These are phyloP conservation scores for Argopecten irradians DNA, from an alignment of 1,140 invertebrate species.

Conservation along the genomic window DNA sequence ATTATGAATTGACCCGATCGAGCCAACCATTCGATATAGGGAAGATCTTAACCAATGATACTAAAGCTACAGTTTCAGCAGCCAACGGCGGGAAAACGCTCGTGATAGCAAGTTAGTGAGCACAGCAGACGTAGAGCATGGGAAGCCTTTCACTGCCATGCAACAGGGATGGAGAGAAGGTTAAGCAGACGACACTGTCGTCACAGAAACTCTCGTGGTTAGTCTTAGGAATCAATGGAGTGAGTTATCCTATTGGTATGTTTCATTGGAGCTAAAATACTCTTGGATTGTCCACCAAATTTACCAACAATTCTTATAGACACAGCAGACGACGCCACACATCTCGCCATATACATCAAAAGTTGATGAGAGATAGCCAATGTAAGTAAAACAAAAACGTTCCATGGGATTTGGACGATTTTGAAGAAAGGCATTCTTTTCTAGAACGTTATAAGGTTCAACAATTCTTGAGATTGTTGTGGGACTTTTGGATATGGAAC, in stretches of 20 bases:
- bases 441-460: background rate
- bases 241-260: background rate
- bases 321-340: conserved; percentile 4
- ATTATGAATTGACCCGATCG: background rate
- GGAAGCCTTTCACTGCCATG: background rate
- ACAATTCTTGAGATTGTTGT: conserved; percentile 2
- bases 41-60: background rate
- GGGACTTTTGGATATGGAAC: background rate
- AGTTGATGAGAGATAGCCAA: background rate
- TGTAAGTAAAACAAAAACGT: conserved; percentile 3
- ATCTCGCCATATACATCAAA: background rate
- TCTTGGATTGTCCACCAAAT: background rate
- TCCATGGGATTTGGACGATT: conserved; percentile 15
- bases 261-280: conserved; percentile 6
- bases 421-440: background rate
- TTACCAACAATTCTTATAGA: background rate
- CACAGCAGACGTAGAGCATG: background rate
- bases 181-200: background rate
- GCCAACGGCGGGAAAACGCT: background rate
- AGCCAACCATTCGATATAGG: conserved; percentile 2
- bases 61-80: background rate
- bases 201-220: background rate
- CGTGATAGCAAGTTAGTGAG: background rate
- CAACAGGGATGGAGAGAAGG: background rate
- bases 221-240: background rate